These are phyloP conservation scores for Sweltsa coloradensis DNA, from an alignment of 1,140 invertebrate species.

Conservation along the genomic window DNA sequence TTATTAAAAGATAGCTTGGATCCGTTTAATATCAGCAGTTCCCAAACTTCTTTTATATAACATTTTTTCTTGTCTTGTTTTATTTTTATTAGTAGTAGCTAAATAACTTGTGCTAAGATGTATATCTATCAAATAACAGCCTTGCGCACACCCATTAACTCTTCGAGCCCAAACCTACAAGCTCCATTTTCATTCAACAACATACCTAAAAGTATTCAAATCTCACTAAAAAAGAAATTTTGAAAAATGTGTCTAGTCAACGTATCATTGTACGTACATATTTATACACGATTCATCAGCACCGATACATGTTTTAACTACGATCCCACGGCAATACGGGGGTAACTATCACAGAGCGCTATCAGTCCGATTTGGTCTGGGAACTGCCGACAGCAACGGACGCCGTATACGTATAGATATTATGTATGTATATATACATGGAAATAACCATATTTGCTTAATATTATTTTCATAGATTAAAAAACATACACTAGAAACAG, in stretches of 20 bases:
- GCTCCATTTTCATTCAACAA: not conserved
- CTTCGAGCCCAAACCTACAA: not conserved
- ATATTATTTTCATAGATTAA: constrained; percentile 2
- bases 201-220: not conserved
- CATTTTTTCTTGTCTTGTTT: not conserved
- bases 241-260: constrained; percentile 8
- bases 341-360: constrained; percentile 13
- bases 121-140: too few species aligned
- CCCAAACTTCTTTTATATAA: not conserved
- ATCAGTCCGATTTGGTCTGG: constrained; percentile 12
- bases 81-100: not conserved
- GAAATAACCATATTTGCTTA: constrained; percentile 1
- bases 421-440: constrained; percentile 7
- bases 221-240: constrained; percentile 7
- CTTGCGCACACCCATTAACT: too few species aligned
- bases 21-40: not conserved
- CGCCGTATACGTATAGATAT: constrained; percentile 8
- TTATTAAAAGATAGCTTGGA: too few species aligned
- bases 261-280: not conserved
- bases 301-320: constrained; percentile 9
- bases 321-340: not conserved
- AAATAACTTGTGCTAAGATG: not conserved
- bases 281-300: constrained; percentile 7
- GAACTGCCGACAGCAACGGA: constrained; percentile 12
- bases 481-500: constrained; percentile 13